Evolutionary conservation across 2,888 invertebrate species (phyloP).

Genomic region (Spilarctia lutea): DNA sequence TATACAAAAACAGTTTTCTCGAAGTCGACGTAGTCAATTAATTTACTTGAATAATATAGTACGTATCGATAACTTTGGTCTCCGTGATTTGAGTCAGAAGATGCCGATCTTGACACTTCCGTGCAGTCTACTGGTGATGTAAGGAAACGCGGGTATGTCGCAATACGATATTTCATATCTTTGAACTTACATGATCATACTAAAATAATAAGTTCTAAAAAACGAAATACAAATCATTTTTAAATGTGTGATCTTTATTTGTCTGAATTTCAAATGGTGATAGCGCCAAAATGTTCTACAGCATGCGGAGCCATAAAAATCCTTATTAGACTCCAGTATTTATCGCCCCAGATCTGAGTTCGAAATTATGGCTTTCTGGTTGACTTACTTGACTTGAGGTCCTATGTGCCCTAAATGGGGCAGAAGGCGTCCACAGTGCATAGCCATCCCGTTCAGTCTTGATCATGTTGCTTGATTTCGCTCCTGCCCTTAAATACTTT

Average conservation of each 20-base stretch:
- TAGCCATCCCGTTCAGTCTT: too few relatives aligned
- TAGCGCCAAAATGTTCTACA: conserved; percentile 15
- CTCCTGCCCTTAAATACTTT: too few relatives aligned
- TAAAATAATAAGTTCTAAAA: neutral
- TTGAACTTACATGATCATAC: neutral
- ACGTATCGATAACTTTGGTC: neutral
- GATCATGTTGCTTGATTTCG: too few relatives aligned
- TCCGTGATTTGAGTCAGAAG: neutral
- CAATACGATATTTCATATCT: neutral
- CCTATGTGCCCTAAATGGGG: too few relatives aligned
- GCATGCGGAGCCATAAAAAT: conserved; percentile 38
- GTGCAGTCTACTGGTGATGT: neutral
- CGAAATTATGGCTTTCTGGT: conserved; percentile 37
- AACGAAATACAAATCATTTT: neutral
- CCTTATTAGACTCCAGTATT: conserved; percentile 41
- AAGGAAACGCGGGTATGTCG: neutral
- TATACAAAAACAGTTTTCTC: neutral
- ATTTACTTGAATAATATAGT: neutral
- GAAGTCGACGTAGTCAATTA: neutral
- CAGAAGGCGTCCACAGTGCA: too few relatives aligned
- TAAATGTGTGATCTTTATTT: neutral
- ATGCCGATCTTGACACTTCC: neutral
- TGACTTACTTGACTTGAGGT: too few relatives aligned
- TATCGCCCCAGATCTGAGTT: conserved; percentile 49
- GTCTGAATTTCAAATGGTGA: neutral